phyloP scores from a whole-genome alignment of 2,797 vertebrate genomes.

The Chiloscyllium punctatum region DNA sequence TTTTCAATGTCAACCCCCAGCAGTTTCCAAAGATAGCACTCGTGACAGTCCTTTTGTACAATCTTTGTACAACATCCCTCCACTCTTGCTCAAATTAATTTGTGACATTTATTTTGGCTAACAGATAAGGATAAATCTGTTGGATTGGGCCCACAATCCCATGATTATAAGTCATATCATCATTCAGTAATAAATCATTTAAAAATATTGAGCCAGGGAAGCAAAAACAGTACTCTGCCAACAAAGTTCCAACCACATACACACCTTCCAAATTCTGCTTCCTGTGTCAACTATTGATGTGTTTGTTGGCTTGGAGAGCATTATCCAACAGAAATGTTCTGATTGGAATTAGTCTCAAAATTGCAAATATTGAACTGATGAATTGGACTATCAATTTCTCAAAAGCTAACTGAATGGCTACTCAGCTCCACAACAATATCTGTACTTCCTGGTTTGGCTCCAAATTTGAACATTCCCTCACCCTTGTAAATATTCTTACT shows the following conservation, averaged over 20 bases:
- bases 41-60: background rate
- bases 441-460: background rate
- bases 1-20: background rate
- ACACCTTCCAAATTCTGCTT: background rate
- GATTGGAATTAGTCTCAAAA: background rate
- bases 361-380: background rate
- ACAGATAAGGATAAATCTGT: background rate
- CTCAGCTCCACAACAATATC: background rate
- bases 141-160: background rate
- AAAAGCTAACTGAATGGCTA: background rate
- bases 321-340: background rate
- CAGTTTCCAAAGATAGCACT: background rate
- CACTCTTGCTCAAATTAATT: background rate
- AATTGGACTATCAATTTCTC: background rate
- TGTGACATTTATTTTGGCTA: background rate
- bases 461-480: background rate
- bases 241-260: background rate
- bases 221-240: background rate
- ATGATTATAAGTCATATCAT: background rate
- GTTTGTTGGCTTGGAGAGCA: background rate
- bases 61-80: background rate
- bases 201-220: background rate
- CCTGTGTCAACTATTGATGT: background rate
- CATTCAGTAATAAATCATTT: background rate
- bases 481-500: background rate